Evolutionary conservation across 2,113 vertebrate genomes (phyloP), one percentile per base, ranked within the genome.

Genomic region (Sapajus apella): DNA sequence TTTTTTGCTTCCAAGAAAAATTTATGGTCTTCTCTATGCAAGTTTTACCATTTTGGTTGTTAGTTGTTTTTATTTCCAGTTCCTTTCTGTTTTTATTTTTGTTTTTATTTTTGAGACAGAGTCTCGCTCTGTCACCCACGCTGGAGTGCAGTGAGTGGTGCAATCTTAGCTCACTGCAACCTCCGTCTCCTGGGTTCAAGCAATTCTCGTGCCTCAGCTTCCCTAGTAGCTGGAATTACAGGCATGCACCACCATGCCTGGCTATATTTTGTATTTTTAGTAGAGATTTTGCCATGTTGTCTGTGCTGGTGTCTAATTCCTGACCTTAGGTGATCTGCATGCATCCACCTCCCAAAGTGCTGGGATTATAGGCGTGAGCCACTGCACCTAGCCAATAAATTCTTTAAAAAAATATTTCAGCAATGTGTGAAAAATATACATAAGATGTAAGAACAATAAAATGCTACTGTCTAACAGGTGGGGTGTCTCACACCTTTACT

Each of bases 261-360:
- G 66, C 66, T 68, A 68, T 1, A 1, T 68, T 68, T 68, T 68
- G 66, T 32, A 64, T 64, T 64, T 64, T 64, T 32, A 32, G 61
- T 64, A 30, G 12, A 30, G 61, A 64, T 30, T 64, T 64, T 64
- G 35, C 66, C 30, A n/a, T 68, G 32, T 35, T 17, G 66, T 5
- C 32, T 68, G 2, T n/a, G 66, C 32, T 68, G 32, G 32, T 68
- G 14, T 35, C 32, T 35, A 68, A 68, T 32, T 68, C 66, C 16
- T 68, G 32, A 17, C 14, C 32, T n/a, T 14, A 0, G 14, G 32
- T 68, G 14, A n/a, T n/a, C 66, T 6, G 0, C 1, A 0, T 35
- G 32, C 32, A 2, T 16, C 7, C 6, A 8, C 16, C 32, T 68
- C 66, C 66, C 66, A 18, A n/a, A 68, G 32, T 68, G 66, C 32